Evolutionary conservation across 2,797 vertebrate species (phyloP), one percentile per base, ranked within the genome.

Genomic region (Microhierax caerulescens): DNA sequence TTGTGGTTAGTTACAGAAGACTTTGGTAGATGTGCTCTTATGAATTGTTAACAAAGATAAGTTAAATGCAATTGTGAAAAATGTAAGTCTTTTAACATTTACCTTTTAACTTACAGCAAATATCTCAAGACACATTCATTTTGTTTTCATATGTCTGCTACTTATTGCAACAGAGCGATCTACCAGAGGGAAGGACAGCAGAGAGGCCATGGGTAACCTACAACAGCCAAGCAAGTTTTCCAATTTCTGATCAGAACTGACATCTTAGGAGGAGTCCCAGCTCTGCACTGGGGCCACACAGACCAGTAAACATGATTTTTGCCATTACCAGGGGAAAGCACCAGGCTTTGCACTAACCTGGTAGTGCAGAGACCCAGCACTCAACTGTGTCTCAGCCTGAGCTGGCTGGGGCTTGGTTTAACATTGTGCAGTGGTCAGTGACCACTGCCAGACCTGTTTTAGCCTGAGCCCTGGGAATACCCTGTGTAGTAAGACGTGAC

Each of bases 401-500:
- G 72, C 23, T 48, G 39, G 16, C 17, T 65, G 22, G 10, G 16
- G 9, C 7, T 72, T 60, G 23, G 30, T 87, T 53, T 11, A 60
- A 32, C 30, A 41, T 32, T 63, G 11, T 16, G 25, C 32, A 21
- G 53, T 8, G 20, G 15, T 45, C 81, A 64, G 36, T 13, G 27
- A 6, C 39, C 64, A 13, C 61, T 67, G 61, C 61, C 53, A 8
- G 7, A 39, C 7, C 39, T 63, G 32, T 37, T 89, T 54, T 19
- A 54, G 12, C 36, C 19, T 68, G 28, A 81, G 22, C 13, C 27
- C 37, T 22, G 7, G 18, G 23, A 89, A 91, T 13, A 85, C 5
- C 0, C 0, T 18, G 8, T 8, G 11, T 32, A 20, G 27, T 32
- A 50, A 75, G 48, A 21, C 20, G 25, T 17, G 28, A 56, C 14